Percentiles rank a stretch among this genome's conserved stretches.
Conservation (phyloP, 30 jellyfish, hydroid and myxozoan species). For the Mastigias papua region DNA sequence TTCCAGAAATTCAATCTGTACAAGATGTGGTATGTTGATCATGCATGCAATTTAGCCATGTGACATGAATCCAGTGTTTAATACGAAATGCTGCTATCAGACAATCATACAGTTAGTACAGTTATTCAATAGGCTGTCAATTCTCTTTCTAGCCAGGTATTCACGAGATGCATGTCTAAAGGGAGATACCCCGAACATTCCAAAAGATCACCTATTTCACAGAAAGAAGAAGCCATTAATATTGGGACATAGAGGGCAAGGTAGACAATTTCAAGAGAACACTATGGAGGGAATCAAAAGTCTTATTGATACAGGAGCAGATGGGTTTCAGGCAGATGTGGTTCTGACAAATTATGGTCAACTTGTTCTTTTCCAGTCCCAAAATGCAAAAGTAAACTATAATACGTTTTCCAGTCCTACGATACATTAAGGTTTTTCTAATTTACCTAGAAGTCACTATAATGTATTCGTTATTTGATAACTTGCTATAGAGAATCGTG, state of each 20-base stretch:
- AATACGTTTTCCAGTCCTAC: no score
- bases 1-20: no score
- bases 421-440: neutral
- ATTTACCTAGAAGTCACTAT: neutral
- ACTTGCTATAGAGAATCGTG: neutral
- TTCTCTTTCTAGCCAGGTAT: no score
- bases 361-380: slow-evolving; percentile 83
- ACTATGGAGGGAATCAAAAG: slow-evolving; percentile 78
- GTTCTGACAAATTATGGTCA: slow-evolving; percentile 65
- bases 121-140: no score
- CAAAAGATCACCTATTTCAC: slow-evolving; percentile 71
- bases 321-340: slow-evolving; percentile 80
- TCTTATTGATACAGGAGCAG: slow-evolving; percentile 67
- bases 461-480: neutral
- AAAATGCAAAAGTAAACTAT: slow-evolving; percentile 73
- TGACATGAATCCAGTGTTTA: no score
- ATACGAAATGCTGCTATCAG: no score
- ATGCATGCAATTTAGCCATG: no score
- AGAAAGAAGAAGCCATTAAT: slow-evolving; percentile 62
- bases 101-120: no score
- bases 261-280: slow-evolving; percentile 72
- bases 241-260: slow-evolving; percentile 89
- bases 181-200: slow-evolving; percentile 58
- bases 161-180: slow-evolving; percentile 37
- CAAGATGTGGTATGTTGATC: no score